Evolutionary conservation across 1,140 invertebrate species (phyloP).

Genomic region (Dinothrombium tinctorium): DNA sequence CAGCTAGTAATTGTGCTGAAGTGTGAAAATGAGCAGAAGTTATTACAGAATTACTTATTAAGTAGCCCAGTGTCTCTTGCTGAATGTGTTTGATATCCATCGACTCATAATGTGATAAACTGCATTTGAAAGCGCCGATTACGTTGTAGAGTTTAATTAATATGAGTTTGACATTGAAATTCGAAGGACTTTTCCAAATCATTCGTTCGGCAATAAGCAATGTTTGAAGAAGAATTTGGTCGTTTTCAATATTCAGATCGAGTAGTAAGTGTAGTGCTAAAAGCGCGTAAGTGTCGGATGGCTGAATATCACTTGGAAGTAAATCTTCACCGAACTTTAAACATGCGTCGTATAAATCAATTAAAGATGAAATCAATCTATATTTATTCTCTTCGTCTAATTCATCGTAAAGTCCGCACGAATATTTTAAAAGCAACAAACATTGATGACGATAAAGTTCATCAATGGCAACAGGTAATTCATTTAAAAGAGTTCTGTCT

Average conservation of each 20-base stretch:
- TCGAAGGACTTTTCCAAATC: conserved; percentile 40
- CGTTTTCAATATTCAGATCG: conserved; percentile 34
- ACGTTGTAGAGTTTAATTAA: conserved; percentile 43
- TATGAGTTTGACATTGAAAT: conserved; percentile 49
- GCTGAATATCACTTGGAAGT: conserved; percentile 29
- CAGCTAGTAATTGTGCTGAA: conserved; percentile 35
- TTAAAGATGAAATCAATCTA: background rate
- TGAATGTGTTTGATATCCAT: conserved; percentile 86
- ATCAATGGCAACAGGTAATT: background rate
- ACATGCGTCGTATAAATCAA: conserved; percentile 18
- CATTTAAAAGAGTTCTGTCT: too few species aligned
- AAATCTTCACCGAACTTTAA: conserved; percentile 21
- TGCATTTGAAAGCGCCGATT: conserved; percentile 39
- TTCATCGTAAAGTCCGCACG: background rate
- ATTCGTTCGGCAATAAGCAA: conserved; percentile 37
- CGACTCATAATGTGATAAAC: conserved; percentile 34
- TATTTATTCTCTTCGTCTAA: background rate
- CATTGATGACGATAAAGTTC: background rate
- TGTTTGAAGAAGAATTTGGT: conserved; percentile 13
- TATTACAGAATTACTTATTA: conserved; percentile 44
- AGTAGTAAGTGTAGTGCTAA: conserved; percentile 50
- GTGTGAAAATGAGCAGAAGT: conserved; percentile 38
- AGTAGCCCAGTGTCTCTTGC: conserved; percentile 50
- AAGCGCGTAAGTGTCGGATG: conserved; percentile 44
- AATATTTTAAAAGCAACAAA: background rate